A percentile compares a stretch with the other conserved stretches of the same genome.
These are phyloP conservation scores for Intellagama lesueurii DNA, from an alignment of 2,797 vertebrate genomes.

Conservation along the genomic window DNA sequence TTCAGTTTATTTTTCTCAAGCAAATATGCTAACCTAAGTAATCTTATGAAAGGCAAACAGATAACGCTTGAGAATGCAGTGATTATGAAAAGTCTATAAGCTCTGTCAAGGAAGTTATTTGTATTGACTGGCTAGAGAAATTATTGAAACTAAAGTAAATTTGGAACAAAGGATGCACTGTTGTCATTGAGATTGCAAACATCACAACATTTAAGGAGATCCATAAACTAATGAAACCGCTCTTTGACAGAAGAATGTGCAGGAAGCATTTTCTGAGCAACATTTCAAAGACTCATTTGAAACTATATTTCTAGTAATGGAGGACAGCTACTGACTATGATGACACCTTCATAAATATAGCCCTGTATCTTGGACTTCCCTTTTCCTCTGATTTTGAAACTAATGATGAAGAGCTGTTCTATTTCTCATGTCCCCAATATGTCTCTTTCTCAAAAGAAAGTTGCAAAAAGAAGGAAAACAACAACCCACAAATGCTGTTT, in stretches of 20 bases:
- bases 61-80: conserved; percentile 23
- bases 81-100: conserved; percentile 42
- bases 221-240: conserved; percentile 34
- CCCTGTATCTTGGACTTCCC: not conserved
- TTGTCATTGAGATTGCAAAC: conserved; percentile 12
- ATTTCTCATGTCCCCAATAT: not conserved
- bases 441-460: not conserved
- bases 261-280: not conserved
- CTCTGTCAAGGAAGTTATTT: conserved; percentile 35
- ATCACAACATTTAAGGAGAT: conserved; percentile 21
- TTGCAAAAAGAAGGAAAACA: not conserved
- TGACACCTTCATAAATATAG: conserved; percentile 26
- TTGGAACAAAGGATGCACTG: conserved; percentile 7
- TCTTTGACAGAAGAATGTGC: conserved; percentile 11
- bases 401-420: not conserved
- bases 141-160: conserved; percentile 29
- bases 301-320: not conserved
- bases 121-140: conserved; percentile 37
- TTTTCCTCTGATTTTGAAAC: conserved; percentile 8
- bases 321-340: not conserved
- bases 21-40: not conserved
- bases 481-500: not conserved
- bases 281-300: conserved; percentile 13
- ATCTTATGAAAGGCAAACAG: conserved; percentile 1
- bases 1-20: conserved; percentile 36